Percentiles rank a stretch among this genome's conserved stretches.
phyloP scores from a whole-genome alignment of 2,888 invertebrate species.

The Tethea ocularis region DNA sequence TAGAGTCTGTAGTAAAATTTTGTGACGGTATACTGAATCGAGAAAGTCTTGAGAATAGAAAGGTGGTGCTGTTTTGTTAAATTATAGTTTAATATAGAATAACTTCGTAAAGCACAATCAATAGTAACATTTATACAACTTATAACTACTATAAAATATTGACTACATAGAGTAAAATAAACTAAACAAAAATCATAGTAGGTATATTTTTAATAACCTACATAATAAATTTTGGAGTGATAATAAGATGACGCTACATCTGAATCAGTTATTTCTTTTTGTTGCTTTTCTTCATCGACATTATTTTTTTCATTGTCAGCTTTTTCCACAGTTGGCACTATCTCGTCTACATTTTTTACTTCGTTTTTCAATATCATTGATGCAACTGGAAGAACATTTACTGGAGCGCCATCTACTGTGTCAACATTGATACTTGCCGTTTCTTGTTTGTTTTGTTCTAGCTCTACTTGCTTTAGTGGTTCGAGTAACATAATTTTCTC shows the following conservation, averaged over 20 bases:
- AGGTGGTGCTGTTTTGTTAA: constrained; percentile 32
- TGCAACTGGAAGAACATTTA: constrained; percentile 45
- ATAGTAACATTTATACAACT: not conserved
- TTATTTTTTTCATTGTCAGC: constrained; percentile 7
- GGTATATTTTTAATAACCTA: constrained; percentile 46
- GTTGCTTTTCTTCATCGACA: constrained; percentile 30
- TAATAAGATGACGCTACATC: constrained; percentile 75
- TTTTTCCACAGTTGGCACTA: constrained; percentile 18
- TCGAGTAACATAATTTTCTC: constrained; percentile 41
- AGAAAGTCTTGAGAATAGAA: constrained; percentile 1
- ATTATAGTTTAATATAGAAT: not conserved
- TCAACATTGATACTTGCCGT: constrained; percentile 38
- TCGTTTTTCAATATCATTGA: constrained; percentile 34
- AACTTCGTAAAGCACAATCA: not conserved
- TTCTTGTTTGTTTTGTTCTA: constrained; percentile 29
- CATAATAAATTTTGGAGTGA: constrained; percentile 66
- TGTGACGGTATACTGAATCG: not conserved
- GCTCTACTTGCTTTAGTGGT: constrained; percentile 27
- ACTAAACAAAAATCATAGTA: constrained; percentile 24
- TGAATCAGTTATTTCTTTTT: constrained; percentile 56
- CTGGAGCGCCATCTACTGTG: constrained; percentile 29
- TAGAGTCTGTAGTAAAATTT: not conserved
- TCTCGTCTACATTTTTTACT: constrained; percentile 21
- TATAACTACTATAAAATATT: not conserved
- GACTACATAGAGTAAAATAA: constrained; percentile 8